phyloP scores from a whole-genome alignment of 2,888 invertebrate genomes.

The Scotopteryx bipunctaria region DNA sequence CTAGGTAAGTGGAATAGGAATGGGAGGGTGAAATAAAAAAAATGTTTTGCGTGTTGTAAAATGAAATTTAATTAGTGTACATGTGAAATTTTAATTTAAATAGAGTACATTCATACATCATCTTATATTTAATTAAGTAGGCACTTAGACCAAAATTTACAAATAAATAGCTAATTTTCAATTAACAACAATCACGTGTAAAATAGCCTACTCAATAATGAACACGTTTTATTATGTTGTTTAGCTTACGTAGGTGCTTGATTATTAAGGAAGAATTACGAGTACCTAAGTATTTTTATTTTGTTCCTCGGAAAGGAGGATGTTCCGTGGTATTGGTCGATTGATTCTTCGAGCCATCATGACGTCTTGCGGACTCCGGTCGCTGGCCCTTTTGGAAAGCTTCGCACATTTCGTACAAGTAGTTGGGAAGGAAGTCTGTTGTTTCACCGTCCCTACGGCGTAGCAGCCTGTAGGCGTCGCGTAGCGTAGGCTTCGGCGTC shows the following conservation, averaged over 20 bases:
- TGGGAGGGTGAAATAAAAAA: conserved; percentile 11
- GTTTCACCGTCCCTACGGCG: conserved; percentile 74
- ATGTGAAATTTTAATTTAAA: conserved; percentile 15
- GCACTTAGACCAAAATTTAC: not conserved
- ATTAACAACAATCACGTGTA: conserved; percentile 13
- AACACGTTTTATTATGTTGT: conserved; percentile 14
- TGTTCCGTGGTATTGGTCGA: conserved; percentile 45
- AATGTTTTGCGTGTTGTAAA: conserved; percentile 3
- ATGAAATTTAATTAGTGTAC: too few species aligned
- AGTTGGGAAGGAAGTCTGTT: conserved; percentile 74
- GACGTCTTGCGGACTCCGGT: conserved; percentile 66
- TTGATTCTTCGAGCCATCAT: conserved; percentile 52
- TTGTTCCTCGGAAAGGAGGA: conserved; percentile 48
- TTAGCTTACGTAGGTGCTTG: conserved; percentile 17
- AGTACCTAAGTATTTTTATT: conserved; percentile 33
- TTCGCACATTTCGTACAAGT: conserved; percentile 79
- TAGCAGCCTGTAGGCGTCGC: conserved; percentile 73
- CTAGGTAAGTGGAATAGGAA: not conserved
- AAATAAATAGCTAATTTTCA: conserved; percentile 7
- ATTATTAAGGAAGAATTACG: conserved; percentile 12
- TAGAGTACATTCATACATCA: not conserved
- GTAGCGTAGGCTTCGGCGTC: conserved; percentile 74
- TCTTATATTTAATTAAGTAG: not conserved
- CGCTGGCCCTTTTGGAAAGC: conserved; percentile 72
- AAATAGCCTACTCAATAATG: conserved; percentile 16